Evolutionary conservation across 2,113 vertebrate genomes (phyloP), one percentile per base, ranked within the genome.

Genomic region (Gopherus evgoodei): DNA sequence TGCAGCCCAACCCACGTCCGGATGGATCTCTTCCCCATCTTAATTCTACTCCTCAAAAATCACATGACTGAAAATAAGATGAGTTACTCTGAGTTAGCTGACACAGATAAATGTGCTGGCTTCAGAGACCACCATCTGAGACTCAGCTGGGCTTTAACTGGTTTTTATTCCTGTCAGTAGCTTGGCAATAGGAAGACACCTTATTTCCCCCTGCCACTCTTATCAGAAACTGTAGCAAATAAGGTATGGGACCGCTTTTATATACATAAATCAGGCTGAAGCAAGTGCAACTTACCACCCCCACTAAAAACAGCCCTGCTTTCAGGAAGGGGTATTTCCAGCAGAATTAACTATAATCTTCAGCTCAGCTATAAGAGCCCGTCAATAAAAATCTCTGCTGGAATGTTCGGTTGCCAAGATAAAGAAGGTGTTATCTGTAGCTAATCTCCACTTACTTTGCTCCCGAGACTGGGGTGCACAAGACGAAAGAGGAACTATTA

Each of bases 371-470:
- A 42, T 49, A 29, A 94, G 84, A 92, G 27, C 2, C 5, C 35
- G 81, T 84, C 78, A 69, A 59, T 84, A 93, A 94, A 95, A 93
- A 65, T 31, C 31, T 82, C 92, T 80, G 54, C 31, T 96, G 72
- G 31, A 86, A 86, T 17, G 0, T 2, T 59, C 47, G 54, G 47
- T 19, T 25, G 49, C 47, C 52, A 89, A 81, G 47, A 93, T 52
- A 92, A 93, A 90, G 42, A 69, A 83, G 76, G 49, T 62, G 17
- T 35, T 95, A 89, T 88, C n/a, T 31, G 69, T 59, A 89, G 65
- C 31, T 89, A 52, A 94, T 69, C 42, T 76, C 52, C 83, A 82
- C n/a, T 91, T 85, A 84, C 49, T 86, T 0, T 1, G 1, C 27
- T 88, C 25, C 59, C 52, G 24, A 11, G 54, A 47, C n/a, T 76